Evolutionary conservation across 2,888 invertebrate genomes (phyloP), one percentile per base, ranked within the genome.

Genomic region (Cremastobaeus sp.): DNA sequence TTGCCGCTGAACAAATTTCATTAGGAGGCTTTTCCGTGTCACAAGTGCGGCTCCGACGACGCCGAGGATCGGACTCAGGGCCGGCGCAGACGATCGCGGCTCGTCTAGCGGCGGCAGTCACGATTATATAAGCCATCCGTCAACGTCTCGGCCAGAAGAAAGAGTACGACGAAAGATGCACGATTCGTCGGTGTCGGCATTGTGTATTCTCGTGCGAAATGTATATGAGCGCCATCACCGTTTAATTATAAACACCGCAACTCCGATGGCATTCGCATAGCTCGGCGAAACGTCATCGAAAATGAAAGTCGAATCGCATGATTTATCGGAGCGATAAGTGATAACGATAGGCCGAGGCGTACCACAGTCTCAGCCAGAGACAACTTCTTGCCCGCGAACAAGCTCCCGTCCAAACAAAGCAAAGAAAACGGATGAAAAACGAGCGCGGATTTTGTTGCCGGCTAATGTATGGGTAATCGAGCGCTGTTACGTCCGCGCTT

Each of bases 81-180:
- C 57, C 50, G 28, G 59, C 32, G 43, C 30, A 30, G n/a, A 30
- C 30, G 35, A 35, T 35, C 15, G 15, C 64, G 60, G 43, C 55
- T 48, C 18, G 62, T 18, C 62, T 68, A 71, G 68, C 52, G 43
- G 64, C 52, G 59, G 72, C 57, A 76, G 72, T 76, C 73, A 76
- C 76, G 76, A 76, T 73, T 73, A 73, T 76, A 66, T 73, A 73
- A 76, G 73, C 47, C 43, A 76, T 76, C 66, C 76, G 70, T 73
- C 76, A 76, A 73, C 62, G 76, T 72, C 76, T 12, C 12, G 20
- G 48, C 45, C 48, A 71, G 11, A 34, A 66, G 60, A 60, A 72
- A 65, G 65, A 41, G 43, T 34, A 47, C 32, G 34, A 32, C 39
- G 47, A 35, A 60, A 62, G 60, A 54, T 54, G 43, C 66, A 62